Conservation (phyloP, 2,113 vertebrate species). For the Bombycilla garrulus region DNA sequence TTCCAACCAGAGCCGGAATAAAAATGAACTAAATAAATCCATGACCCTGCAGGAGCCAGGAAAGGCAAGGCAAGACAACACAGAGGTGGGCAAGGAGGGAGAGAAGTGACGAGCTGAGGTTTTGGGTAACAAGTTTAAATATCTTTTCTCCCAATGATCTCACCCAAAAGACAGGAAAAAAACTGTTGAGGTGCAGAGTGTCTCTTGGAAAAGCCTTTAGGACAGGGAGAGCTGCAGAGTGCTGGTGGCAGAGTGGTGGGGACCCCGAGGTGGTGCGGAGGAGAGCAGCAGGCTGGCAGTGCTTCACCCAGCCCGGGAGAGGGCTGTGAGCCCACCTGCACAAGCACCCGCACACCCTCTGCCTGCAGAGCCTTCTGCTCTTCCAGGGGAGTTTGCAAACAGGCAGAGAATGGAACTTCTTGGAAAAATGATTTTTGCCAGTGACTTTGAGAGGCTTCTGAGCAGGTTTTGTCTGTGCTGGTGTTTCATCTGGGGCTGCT, state of each 20-base stretch:
- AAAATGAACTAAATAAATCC: neutral
- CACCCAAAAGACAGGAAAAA: neutral
- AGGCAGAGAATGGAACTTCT: neutral
- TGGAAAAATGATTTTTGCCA: neutral
- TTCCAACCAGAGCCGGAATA: neutral
- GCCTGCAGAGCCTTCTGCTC: neutral
- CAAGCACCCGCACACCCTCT: neutral
- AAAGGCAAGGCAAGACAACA: neutral
- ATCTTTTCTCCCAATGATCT: neutral
- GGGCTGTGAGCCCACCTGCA: neutral
- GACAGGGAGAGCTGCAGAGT: neutral
- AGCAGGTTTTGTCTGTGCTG: neutral
- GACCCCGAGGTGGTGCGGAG: neutral
- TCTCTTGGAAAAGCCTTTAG: neutral
- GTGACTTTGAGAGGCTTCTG: neutral
- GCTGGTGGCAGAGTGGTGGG: neutral
- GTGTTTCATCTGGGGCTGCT: neutral
- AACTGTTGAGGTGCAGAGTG: neutral
- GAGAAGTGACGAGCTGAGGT: neutral
- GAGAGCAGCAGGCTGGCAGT: neutral
- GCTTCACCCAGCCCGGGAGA: accelerated
- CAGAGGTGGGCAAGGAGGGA: neutral
- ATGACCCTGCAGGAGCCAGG: neutral
- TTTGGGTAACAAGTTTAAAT: neutral
- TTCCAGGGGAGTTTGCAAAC: neutral